These are phyloP conservation scores for Pangasius djambal DNA, from an alignment of 2,797 vertebrate species.

Conservation along the genomic window DNA sequence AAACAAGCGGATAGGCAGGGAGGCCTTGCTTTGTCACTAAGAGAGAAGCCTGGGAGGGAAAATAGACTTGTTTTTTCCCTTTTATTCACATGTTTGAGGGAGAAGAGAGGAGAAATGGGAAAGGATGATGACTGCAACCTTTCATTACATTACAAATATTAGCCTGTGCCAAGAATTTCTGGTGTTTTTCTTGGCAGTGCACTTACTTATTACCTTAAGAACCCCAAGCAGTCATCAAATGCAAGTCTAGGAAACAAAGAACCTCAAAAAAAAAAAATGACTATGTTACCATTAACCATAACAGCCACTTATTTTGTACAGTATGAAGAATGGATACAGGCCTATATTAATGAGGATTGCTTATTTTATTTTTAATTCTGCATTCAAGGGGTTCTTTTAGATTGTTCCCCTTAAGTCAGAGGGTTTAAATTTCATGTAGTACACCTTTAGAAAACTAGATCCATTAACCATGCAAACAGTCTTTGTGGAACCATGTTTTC, in stretches of 20 bases:
- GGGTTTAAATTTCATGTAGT: not conserved
- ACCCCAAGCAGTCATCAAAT: constrained; percentile 56
- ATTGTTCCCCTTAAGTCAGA: not conserved
- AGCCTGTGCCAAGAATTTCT: constrained; percentile 69
- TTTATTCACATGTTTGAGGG: constrained; percentile 59
- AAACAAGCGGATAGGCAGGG: constrained; percentile 58
- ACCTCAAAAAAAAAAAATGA: not conserved
- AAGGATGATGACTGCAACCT: constrained; percentile 64
- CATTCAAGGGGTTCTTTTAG: not conserved
- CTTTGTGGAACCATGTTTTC: not conserved
- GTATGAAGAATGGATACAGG: constrained; percentile 9
- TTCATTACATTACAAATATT: constrained; percentile 70
- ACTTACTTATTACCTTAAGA: constrained; percentile 51
- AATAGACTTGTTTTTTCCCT: constrained; percentile 71
- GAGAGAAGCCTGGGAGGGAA: constrained; percentile 47
- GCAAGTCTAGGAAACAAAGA: constrained; percentile 40
- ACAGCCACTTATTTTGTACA: not conserved
- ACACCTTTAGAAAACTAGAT: not conserved
- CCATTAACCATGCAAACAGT: not conserved
- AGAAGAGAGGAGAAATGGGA: constrained; percentile 61
- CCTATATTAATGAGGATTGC: not conserved
- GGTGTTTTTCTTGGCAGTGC: constrained; percentile 70
- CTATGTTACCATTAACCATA: constrained; percentile 19
- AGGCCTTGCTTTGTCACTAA: constrained; percentile 39
- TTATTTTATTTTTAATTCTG: not conserved